phyloP scores from a whole-genome alignment of 1,140 invertebrate genomes.

The Bilobella aurantiaca region DNA sequence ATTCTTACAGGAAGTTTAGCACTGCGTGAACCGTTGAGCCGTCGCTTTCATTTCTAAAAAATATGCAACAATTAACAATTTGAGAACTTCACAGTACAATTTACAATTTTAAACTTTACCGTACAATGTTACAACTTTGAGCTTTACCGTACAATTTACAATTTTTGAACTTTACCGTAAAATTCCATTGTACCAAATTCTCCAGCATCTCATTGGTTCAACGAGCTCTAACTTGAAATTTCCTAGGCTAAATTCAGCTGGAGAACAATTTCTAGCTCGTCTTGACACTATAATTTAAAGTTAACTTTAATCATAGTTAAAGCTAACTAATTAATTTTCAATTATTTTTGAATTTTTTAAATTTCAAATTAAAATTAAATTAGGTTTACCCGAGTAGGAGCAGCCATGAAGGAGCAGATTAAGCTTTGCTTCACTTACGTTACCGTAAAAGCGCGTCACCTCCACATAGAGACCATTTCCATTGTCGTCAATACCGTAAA shows the following conservation, averaged over 20 bases:
- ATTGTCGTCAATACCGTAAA: constrained; percentile 24
- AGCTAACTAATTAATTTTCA: not conserved
- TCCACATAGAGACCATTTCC: constrained; percentile 12
- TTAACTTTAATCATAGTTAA: not conserved
- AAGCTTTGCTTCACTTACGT: not conserved
- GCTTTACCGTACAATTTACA: not conserved
- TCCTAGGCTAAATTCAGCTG: constrained; percentile 20
- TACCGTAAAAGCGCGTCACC: constrained; percentile 4
- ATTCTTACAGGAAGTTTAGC: constrained; percentile 21
- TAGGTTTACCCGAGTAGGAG: constrained; percentile 7
- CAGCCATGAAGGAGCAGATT: constrained; percentile 2
- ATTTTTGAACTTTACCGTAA: constrained; percentile 35
- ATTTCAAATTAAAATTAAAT: constrained; percentile 3
- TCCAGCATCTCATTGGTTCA: constrained; percentile 45
- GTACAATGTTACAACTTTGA: constrained; percentile 35
- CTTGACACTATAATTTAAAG: constrained; percentile 1
- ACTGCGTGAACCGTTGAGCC: constrained; percentile 12
- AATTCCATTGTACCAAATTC: constrained; percentile 52
- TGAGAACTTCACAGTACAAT: too few relatives aligned
- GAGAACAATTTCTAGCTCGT: too few relatives aligned
- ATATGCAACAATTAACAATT: not conserved
- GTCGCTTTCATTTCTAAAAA: constrained; percentile 1
- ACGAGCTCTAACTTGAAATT: constrained; percentile 47
- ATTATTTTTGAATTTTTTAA: not conserved
- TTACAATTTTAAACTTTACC: not conserved